Conservation (phyloP, 2,888 invertebrate genomes). For the Sarcophaga caerulescens region DNA sequence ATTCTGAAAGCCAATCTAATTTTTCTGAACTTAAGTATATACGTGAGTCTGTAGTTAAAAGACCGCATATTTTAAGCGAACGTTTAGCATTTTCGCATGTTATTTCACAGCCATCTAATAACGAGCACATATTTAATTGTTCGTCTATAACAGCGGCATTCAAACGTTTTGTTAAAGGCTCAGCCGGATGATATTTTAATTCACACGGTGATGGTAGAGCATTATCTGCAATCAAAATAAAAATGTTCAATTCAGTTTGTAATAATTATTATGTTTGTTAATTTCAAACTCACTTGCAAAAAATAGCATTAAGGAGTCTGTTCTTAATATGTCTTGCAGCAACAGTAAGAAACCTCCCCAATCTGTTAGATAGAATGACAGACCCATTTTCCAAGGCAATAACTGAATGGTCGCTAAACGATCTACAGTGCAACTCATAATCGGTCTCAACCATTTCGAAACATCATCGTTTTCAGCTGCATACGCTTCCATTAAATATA, state of each 20-base stretch:
- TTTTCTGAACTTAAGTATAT: slow-evolving; percentile 81
- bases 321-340: slow-evolving; percentile 82
- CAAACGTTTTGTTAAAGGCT: slow-evolving; percentile 77
- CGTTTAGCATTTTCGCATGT: slow-evolving; percentile 76
- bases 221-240: slow-evolving; percentile 75
- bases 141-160: slow-evolving; percentile 74
- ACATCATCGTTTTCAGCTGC: slow-evolving; percentile 82
- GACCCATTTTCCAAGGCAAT: slow-evolving; percentile 83
- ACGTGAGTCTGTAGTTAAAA: slow-evolving; percentile 80
- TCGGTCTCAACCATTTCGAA: slow-evolving; percentile 82
- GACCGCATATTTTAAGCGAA: slow-evolving; percentile 74
- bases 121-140: slow-evolving; percentile 80
- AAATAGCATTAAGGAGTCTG: slow-evolving; percentile 82
- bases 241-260: too few species aligned
- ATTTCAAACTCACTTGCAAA: slow-evolving; percentile 80
- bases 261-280: too few species aligned
- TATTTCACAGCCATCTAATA: slow-evolving; percentile 81
- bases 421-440: slow-evolving; percentile 81
- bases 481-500: slow-evolving; percentile 82
- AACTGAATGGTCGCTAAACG: slow-evolving; percentile 81
- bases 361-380: slow-evolving; percentile 81
- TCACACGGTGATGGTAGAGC: slow-evolving; percentile 80
- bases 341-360: slow-evolving; percentile 80
- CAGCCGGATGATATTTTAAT: slow-evolving; percentile 78
- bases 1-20: slow-evolving; percentile 81